A percentile compares a stretch with the other conserved stretches of the same genome.
Evolutionary conservation across 2,113 vertebrate species (phyloP).

Genomic region (Zapornia atra): DNA sequence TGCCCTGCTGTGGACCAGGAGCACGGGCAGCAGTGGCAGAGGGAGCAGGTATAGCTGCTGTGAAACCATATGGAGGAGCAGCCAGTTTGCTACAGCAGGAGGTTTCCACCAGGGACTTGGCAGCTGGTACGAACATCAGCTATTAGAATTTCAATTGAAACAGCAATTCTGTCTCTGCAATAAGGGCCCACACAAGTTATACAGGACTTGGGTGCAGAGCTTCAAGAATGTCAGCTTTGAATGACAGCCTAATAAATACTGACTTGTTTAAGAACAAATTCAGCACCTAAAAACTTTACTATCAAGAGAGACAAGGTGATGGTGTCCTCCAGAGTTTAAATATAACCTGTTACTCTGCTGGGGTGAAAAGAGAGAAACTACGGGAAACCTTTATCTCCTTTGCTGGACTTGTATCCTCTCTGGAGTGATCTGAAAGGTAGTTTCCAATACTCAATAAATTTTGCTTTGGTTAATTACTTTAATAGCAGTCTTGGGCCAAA

Average conservation of each 20-base stretch:
- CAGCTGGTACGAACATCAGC: not conserved
- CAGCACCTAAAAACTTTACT: not conserved
- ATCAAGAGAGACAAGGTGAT: not conserved
- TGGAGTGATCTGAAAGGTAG: not conserved
- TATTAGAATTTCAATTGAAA: not conserved
- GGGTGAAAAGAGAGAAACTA: not conserved
- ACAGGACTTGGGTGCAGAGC: not conserved
- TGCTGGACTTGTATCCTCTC: not conserved
- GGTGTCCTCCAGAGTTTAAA: not conserved
- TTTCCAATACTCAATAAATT: not conserved
- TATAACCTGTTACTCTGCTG: not conserved
- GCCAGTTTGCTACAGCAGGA: not conserved
- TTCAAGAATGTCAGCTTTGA: not conserved
- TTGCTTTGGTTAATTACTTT: not conserved
- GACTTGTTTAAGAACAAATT: not conserved
- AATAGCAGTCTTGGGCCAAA: not conserved
- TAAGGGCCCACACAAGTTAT: not conserved
- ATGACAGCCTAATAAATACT: not conserved
- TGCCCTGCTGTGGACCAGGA: rapidly evolving
- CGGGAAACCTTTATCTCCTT: not conserved
- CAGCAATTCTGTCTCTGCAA: not conserved
- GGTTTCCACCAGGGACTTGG: not conserved
- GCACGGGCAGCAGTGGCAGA: not conserved
- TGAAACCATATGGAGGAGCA: not conserved
- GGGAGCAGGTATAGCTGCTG: not conserved